These are phyloP conservation scores for Poeciliopsis paucimaculata DNA, from an alignment of 2,797 vertebrate genomes.

Conservation along the genomic window DNA sequence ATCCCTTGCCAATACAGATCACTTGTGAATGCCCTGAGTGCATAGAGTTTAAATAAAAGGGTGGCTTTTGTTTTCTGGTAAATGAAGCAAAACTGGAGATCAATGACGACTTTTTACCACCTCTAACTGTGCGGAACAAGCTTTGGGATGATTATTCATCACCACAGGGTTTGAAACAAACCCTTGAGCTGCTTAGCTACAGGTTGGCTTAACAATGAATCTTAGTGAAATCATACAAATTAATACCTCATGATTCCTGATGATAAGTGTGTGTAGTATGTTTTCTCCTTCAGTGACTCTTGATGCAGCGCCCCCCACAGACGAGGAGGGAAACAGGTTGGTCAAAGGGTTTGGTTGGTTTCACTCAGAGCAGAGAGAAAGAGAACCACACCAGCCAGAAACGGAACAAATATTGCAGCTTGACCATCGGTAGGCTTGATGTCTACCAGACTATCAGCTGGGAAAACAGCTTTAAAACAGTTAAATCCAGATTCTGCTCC, in stretches of 20 bases:
- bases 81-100: constrained; percentile 11
- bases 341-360: background rate
- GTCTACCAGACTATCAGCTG: background rate
- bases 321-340: background rate
- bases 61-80: constrained; percentile 9
- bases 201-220: background rate
- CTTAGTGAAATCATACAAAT: background rate
- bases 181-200: background rate
- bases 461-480: background rate
- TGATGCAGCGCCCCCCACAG: no score
- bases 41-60: constrained; percentile 15
- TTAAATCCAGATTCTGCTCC: background rate
- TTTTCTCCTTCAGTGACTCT: background rate
- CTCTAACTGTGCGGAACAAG: background rate
- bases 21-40: constrained; percentile 34
- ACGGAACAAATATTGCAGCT: background rate
- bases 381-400: background rate
- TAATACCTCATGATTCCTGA: background rate
- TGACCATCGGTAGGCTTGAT: background rate
- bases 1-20: constrained; percentile 41
- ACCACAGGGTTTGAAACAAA: background rate
- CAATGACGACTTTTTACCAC: background rate
- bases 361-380: background rate
- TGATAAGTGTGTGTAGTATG: background rate
- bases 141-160: constrained; percentile 7